Base-by-base conservation (phyloP, 1,140 invertebrate genomes). In the Papilio polytes region DNA sequence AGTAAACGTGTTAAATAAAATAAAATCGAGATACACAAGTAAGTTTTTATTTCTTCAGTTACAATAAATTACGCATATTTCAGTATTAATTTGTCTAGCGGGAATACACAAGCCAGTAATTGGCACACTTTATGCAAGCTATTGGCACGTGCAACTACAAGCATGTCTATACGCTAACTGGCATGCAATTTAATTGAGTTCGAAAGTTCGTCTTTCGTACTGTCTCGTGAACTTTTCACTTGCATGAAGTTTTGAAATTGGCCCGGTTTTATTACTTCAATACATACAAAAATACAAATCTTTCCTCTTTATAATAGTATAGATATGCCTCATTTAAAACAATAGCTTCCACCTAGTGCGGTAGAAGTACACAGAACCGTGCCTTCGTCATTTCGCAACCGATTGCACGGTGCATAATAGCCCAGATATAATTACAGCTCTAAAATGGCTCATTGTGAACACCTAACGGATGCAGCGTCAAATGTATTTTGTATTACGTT, bases 361-460 rank as follows among this genome's bases (percentile, higher is more conserved):
- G 22, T 31, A 9, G 26, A 66, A 66, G 63, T 31, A 31, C 31
- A 66, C 63, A 66, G 31, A 15, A 66, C 26, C 4, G 3, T 66
- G 59, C 59, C 22, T 63, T 26, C n/a, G 59, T 63, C 59, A 63
- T 63, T 63, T 63, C 59, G 1, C 59, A 22, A 63, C 53, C n/a
- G 56, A 63, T 26, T 63, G 20, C 26, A 63, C 22, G 63, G 22
- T 66, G 63, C 22, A 66, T 31, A 31, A 66, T 66, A 15, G 63
- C 63, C 10, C 10, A 10, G 31, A 26, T 66, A 31, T 63, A 22
- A 66, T 66, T 66, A 66, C 26, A 66, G 63, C 26, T 66, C 15
- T 66, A 1, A 66, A 66, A 66, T 31, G 63, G 22, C 63, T 66
- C 63, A 66, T 66, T 66, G 63, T 31, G 63, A 66, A 31, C 63